phyloP scores from a whole-genome alignment of 1,140 invertebrate species.

The Drosophila ananassae region DNA sequence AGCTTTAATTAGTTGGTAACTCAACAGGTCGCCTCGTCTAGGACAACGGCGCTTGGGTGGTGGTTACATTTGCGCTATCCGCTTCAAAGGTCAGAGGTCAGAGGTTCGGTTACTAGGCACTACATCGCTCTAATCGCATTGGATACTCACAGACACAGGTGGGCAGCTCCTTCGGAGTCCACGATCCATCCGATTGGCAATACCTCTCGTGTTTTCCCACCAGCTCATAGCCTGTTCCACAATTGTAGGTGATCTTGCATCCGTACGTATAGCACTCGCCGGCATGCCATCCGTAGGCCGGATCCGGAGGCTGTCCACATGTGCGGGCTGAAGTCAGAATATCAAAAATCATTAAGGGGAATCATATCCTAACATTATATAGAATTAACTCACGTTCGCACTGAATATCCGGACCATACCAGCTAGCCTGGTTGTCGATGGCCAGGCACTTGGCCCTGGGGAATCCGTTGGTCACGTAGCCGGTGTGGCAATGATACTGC shows the following conservation, averaged over 20 bases:
- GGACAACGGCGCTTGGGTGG: conserved; percentile 66
- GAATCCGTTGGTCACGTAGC: conserved; percentile 72
- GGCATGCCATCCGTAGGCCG: conserved; percentile 95
- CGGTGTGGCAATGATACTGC: conserved; percentile 94
- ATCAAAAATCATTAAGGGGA: neutral
- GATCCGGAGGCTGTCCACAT: conserved; percentile 94
- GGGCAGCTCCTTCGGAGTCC: conserved; percentile 95
- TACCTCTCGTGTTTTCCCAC: conserved; percentile 92
- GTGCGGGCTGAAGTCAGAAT: conserved; percentile 87
- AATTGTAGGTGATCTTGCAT: conserved; percentile 95
- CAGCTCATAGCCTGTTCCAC: conserved; percentile 95
- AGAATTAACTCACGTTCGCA: conserved; percentile 92
- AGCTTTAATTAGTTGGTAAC: conserved; percentile 39
- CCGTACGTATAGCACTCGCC: conserved; percentile 96
- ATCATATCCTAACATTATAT: neutral
- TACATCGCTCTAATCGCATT: conserved; percentile 5
- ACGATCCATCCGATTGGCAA: conserved; percentile 94
- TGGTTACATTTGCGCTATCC: conserved; percentile 77
- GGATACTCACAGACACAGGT: conserved; percentile 92
- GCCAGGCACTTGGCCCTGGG: conserved; percentile 90
- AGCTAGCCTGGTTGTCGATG: conserved; percentile 92
- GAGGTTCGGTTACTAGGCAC: conserved; percentile 44
- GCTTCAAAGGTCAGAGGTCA: conserved; percentile 61
- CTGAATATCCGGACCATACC: conserved; percentile 97
- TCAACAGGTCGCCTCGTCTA: conserved; percentile 41